Evolutionary conservation across 2,113 vertebrate genomes (phyloP).

Genomic region (Ursus arctos): DNA sequence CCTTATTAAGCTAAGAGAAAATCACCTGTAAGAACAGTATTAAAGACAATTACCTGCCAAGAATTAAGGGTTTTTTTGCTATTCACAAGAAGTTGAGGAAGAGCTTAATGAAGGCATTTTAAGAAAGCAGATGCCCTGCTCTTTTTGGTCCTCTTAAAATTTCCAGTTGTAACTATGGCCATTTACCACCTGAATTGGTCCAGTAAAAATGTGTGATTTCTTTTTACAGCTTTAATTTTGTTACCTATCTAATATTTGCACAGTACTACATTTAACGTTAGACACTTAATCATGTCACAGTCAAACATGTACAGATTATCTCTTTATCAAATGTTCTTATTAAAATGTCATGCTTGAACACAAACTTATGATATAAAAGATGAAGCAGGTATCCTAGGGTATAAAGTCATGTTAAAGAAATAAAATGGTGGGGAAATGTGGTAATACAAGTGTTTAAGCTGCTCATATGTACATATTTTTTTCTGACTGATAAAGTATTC

Average conservation of each 20-base stretch:
- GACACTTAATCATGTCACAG: not conserved
- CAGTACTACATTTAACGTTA: not conserved
- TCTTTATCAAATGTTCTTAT: slow-evolving; percentile 19
- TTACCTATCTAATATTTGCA: not conserved
- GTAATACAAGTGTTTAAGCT: not conserved
- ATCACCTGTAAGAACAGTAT: not conserved
- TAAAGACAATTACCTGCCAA: not conserved
- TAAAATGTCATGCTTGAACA: not conserved
- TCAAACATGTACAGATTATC: not conserved
- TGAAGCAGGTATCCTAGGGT: not conserved
- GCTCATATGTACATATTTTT: not conserved
- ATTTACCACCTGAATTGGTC: not conserved
- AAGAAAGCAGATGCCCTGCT: not conserved
- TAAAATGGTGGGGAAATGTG: not conserved
- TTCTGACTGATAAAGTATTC: not conserved
- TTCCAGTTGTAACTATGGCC: not conserved
- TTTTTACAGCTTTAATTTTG: not conserved
- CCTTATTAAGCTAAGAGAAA: slow-evolving; percentile 18
- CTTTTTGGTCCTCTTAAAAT: not conserved
- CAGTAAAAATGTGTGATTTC: not conserved
- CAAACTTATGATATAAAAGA: not conserved
- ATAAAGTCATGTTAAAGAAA: slow-evolving; percentile 21
- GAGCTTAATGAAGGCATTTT: slow-evolving; percentile 2
- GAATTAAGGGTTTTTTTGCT: slow-evolving; percentile 26
- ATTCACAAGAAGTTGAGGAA: not conserved